phyloP scores from a whole-genome alignment of 2,113 vertebrate genomes.

The Pimephales promelas region DNA sequence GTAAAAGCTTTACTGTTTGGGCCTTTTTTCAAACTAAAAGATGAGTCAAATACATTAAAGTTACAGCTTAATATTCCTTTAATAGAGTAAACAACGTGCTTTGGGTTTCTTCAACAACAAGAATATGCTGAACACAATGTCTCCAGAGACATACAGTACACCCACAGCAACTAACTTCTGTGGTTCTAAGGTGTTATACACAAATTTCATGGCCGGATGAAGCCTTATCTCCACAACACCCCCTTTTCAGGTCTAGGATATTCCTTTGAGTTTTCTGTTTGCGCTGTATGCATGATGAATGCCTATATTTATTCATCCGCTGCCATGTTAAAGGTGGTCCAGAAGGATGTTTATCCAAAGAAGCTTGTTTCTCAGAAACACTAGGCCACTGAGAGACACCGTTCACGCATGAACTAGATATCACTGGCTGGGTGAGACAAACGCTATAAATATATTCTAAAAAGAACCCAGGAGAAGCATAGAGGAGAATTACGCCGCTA shows the following conservation, averaged over 20 bases:
- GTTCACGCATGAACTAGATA: slow-evolving; percentile 30
- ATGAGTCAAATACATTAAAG: slow-evolving; percentile 3
- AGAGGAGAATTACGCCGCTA: slow-evolving; percentile 6
- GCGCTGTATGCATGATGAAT: slow-evolving; percentile 42
- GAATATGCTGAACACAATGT: neutral
- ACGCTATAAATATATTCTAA: slow-evolving; percentile 45
- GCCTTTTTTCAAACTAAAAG: neutral
- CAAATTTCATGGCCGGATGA: slow-evolving; percentile 11
- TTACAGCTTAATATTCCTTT: neutral
- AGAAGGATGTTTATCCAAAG: slow-evolving; percentile 15
- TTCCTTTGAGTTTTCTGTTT: slow-evolving; percentile 15
- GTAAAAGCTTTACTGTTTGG: neutral
- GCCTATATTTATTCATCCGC: slow-evolving; percentile 47
- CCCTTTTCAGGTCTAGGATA: neutral
- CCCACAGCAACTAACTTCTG: slow-evolving; percentile 25
- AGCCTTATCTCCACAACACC: neutral
- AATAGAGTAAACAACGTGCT: neutral
- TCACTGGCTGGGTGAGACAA: slow-evolving; percentile 29
- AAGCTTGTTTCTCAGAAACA: slow-evolving; percentile 33
- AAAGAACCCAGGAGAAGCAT: neutral
- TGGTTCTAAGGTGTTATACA: slow-evolving; percentile 16
- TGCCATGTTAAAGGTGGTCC: slow-evolving; percentile 23
- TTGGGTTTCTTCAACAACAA: slow-evolving; percentile 8
- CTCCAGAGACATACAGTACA: neutral
- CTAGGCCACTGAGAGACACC: slow-evolving; percentile 32